Base-by-base conservation (phyloP, 2,888 invertebrate genomes). In the Leptinotarsa tumamoca region DNA sequence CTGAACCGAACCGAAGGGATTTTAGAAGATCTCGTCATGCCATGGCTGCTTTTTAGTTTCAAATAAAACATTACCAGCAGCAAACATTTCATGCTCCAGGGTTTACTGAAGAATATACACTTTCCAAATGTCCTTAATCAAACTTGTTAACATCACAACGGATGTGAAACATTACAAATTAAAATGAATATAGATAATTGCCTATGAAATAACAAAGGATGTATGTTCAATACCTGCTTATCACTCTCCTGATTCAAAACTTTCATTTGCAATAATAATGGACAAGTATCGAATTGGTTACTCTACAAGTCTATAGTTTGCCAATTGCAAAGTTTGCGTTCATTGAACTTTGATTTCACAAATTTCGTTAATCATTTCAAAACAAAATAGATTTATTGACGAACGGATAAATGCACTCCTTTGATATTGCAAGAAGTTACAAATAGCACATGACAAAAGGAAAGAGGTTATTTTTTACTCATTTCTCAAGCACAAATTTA, bases 261-360 rank as follows among this genome's bases (percentile, higher is more conserved):
- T 61, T 61, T 61, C 27, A 23, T 61, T 27, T 23, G 23, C 61
- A 61, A 61, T 61, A 61, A 61, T 7, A 18, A 18, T 54, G 54
- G 18, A 18, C 54, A 54, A 54, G 18, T 61, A 23, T 21, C 5
- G 17, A 27, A 27, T 61, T 14, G 4, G 4, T 61, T 27, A 21
- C 27, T 61, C 13, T 27, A 61, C 21, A 61, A 61, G 27, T 10
- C 4, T 15, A 21, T 61, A 61, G 61, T 13, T 27, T 27, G 43
- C 43, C 10, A 23, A 23, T 21, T 17, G 61, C 14, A 0, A 61
- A 23, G 3, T 21, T 15, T 14, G 61, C 61, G 61, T 23, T 61
- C 61, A 23, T 23, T 61, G 23, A 61, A 61, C 61, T 61, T 15
- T 23, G 15, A 61, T 61, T 61, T 61, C 61, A 61, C 27, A 61